Base-by-base conservation (phyloP, 2,113 vertebrate genomes). In the Sturnus vulgaris region DNA sequence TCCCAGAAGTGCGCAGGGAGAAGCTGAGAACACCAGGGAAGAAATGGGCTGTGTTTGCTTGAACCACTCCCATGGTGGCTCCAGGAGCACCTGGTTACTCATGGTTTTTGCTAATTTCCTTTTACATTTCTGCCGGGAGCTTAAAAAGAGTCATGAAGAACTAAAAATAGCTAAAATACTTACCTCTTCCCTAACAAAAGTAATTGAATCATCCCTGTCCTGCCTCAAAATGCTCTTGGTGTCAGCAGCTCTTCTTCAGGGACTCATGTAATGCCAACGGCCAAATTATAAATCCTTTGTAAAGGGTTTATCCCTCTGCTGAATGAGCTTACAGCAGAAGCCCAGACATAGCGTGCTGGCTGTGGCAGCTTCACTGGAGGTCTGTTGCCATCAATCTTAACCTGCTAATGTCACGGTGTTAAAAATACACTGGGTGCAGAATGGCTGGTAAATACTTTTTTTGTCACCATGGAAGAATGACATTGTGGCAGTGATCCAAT, bases 331-430 rank as follows among this genome's bases (percentile, higher is more conserved):
- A 55, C 77, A 71, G 63, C 73, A 76, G 69, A 39, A 80, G 31
- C 53, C 71, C 53, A 69, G 87, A 55, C 61, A 35, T 13, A 49
- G 52, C 2, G 1, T 2, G 1, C 63, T 3, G 11, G 28, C 76
- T 61, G 20, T 71, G 81, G 60, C 80, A 93, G 64, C 88, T 85
- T 73, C 79, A 46, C 47, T 17, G 76, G 76, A 83, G 79, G 60
- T 66, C 94, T 95, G 92, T 83, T 82, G 57, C 93, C 63, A 90
- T 95, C 93, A 95, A 30, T 94, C 93, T 78, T 60, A 85, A 92
- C 94, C 69, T 95, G 85, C 71, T 90, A 75, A 78, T 95, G 92
- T 88, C 92, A 92, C 1, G 0, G 8, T 63, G 93, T 92, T 96
- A 95, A 96, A 97, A 97, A 97, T 94, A 96, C 15, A 39, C 63